Conservation (phyloP, 1,140 invertebrate genomes). For the Holcopasites calliopsidis region DNA sequence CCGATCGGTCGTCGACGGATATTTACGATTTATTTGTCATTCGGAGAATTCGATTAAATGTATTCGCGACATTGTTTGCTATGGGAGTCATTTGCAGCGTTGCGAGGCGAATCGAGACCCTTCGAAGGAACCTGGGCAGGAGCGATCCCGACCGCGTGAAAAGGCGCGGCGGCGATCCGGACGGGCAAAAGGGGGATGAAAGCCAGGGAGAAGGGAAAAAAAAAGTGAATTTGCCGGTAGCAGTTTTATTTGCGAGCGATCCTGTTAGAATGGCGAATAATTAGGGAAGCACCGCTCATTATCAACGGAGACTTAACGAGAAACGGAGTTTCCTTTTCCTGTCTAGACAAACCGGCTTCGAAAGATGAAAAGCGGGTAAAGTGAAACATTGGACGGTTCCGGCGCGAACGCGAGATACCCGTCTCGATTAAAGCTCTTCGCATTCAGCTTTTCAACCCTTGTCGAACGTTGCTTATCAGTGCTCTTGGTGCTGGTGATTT, state of each 20-base stretch:
- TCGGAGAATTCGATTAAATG: too few relatives aligned
- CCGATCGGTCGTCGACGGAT: too few relatives aligned
- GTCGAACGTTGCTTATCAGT: too few relatives aligned
- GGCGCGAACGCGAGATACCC: background rate
- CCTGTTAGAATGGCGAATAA: constrained; percentile 40
- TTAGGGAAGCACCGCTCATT: constrained; percentile 51
- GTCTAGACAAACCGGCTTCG: constrained; percentile 54
- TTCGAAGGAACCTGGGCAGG: background rate
- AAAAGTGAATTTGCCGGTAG: constrained; percentile 17
- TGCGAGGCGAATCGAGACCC: background rate
- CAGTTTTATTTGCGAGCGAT: constrained; percentile 37
- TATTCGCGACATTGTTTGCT: too few relatives aligned
- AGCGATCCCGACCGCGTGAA: constrained; percentile 17
- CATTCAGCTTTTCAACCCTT: too few relatives aligned
- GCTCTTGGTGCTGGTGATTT: too few relatives aligned
- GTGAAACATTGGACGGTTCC: constrained; percentile 34
- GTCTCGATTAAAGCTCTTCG: constrained; percentile 5
- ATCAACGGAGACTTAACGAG: constrained; percentile 54
- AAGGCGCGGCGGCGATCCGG: constrained; percentile 20
- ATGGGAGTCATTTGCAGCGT: too few relatives aligned
- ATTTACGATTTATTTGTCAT: too few relatives aligned
- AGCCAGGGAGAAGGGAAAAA: background rate
- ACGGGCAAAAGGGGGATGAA: background rate
- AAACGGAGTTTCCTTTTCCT: constrained; percentile 49
- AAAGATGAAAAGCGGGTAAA: background rate